A percentile compares a stretch with the other conserved stretches of the same genome.
Evolutionary conservation across 1,140 invertebrate species (phyloP).

Genomic region (Brachionus manjavacas): DNA sequence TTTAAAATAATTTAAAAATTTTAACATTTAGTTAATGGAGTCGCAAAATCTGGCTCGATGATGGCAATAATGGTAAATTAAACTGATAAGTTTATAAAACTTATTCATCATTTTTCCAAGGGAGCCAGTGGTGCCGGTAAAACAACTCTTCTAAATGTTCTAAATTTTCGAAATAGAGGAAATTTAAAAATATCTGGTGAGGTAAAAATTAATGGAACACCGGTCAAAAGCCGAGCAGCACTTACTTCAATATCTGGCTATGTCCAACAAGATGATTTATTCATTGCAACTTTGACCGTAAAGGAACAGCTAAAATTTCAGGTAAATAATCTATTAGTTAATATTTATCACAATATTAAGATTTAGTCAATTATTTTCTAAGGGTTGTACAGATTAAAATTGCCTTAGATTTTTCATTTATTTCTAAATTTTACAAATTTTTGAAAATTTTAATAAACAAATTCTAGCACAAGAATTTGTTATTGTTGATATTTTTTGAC

Average conservation of each 20-base stretch:
- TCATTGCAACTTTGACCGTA: conserved; percentile 61
- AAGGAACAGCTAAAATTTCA: conserved; percentile 62
- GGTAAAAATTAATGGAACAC: conserved; percentile 56
- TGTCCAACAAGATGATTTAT: conserved; percentile 75
- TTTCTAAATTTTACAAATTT: too few species aligned
- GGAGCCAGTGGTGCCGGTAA: conserved; percentile 69
- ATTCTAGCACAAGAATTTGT: too few species aligned
- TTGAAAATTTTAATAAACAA: too few species aligned
- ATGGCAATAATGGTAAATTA: conserved; percentile 36
- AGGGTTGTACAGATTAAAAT: too few species aligned
- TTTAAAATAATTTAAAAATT: neutral
- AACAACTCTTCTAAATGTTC: conserved; percentile 83
- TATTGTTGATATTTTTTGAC: too few species aligned
- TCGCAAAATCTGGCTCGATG: conserved; percentile 20
- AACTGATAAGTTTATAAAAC: neutral
- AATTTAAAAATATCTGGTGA: conserved; percentile 70
- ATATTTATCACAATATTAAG: neutral
- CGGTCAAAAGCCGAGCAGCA: neutral
- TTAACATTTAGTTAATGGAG: conserved; percentile 36
- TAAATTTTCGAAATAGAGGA: conserved; percentile 72
- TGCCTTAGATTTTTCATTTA: too few species aligned
- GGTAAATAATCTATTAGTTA: neutral
- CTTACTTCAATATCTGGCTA: conserved; percentile 71
- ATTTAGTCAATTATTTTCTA: neutral
- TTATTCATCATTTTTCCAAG: neutral